These are phyloP conservation scores for Poecilia latipinna DNA, from an alignment of 2,113 vertebrate species.

Conservation along the genomic window DNA sequence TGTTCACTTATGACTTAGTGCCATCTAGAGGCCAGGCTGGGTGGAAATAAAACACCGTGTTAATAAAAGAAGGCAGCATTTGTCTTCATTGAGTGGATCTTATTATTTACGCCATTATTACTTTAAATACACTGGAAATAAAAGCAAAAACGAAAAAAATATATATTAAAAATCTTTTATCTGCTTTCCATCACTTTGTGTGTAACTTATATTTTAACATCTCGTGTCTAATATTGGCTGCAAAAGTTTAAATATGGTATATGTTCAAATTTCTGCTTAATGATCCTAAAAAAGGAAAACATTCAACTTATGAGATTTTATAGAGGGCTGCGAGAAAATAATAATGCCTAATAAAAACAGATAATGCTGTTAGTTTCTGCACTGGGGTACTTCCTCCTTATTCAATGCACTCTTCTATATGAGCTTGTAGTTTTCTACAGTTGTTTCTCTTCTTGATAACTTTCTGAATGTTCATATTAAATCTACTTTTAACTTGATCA, in stretches of 20 bases:
- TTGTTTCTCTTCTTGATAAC: background rate
- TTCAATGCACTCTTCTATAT: background rate
- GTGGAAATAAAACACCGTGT: conserved; percentile 5
- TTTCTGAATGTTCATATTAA: background rate
- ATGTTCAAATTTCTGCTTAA: background rate
- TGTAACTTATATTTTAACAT: background rate
- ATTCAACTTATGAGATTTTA: background rate
- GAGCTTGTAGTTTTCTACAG: too few species aligned
- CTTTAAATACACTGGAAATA: background rate
- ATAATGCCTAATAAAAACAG: background rate
- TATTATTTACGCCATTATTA: background rate
- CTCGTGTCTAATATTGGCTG: background rate
- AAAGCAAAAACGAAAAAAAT: background rate
- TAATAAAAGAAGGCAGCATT: conserved; percentile 1
- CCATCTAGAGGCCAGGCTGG: conserved; percentile 73
- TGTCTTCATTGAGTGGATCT: conserved; percentile 4
- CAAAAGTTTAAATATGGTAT: background rate
- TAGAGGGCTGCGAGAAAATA: background rate
- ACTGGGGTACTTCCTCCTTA: background rate
- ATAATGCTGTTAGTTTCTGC: background rate
- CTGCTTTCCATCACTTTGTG: background rate
- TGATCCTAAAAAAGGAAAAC: background rate
- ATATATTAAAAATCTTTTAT: background rate
- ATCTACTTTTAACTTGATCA: background rate
- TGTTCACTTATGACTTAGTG: conserved; percentile 71